A percentile compares a stretch with the other conserved stretches of the same genome.
Evolutionary conservation across 2,888 invertebrate genomes (phyloP).

Genomic region (Xestia ashworthii): DNA sequence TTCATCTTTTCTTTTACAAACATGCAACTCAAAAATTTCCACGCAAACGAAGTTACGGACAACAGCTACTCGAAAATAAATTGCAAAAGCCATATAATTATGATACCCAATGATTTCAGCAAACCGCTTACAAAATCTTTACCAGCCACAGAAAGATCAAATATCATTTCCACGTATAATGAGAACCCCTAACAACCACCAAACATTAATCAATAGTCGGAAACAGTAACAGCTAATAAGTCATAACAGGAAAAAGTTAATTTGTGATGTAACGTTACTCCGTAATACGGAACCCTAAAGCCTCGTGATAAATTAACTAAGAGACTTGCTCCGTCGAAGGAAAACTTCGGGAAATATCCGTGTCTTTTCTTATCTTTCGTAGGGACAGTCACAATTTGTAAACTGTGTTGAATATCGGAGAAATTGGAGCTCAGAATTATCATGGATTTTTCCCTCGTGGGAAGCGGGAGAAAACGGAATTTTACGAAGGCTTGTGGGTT

Average conservation of each 20-base stretch:
- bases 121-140: background rate
- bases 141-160: background rate
- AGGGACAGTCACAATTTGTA: conserved; percentile 46
- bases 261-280: conserved; percentile 43
- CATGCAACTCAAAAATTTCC: too few species aligned
- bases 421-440: conserved; percentile 34
- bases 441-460: conserved; percentile 17
- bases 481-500: background rate
- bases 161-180: conserved; percentile 30
- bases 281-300: conserved; percentile 25
- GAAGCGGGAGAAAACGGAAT: background rate
- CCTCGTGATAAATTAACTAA: conserved; percentile 54
- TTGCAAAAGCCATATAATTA: background rate
- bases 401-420: conserved; percentile 45
- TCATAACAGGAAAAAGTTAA: conserved; percentile 61
- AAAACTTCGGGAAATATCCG: conserved; percentile 49
- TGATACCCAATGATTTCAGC: background rate
- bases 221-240: conserved; percentile 54
- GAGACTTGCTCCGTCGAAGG: conserved; percentile 37
- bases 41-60: too few species aligned
- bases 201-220: conserved; percentile 52
- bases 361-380: conserved; percentile 48
- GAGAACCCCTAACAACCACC: conserved; percentile 26
- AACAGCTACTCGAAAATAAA: background rate
- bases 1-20: too few species aligned